Base-by-base conservation (phyloP, 1,140 invertebrate genomes). In the Amyelois transitella region DNA sequence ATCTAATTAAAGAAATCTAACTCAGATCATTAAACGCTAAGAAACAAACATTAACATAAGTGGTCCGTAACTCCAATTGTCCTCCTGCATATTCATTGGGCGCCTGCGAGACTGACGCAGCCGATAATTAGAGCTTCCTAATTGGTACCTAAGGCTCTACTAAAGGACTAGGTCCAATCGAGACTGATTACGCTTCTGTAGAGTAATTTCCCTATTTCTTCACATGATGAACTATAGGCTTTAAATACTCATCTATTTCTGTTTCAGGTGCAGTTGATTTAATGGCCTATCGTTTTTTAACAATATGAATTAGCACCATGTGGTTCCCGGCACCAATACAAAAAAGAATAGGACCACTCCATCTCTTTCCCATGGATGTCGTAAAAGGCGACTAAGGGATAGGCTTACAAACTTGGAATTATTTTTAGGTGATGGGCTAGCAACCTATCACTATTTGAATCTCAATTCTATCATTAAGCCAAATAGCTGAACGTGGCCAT, bases 71-170 rank as follows among this genome's bases (percentile, higher is more conserved):
- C 12, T 48, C 24, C 44, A 50, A 48, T 47, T 51, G 47, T 51
- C 45, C 20, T 43, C 52, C 38, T 62, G 55, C 60, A 62, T 62
- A 62, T 62, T 62, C 60, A 62, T 58, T 52, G 51, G 20, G 6
- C 43, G 43, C 44, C 50, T 45, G n/a, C n/a, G 49, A 49, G 55
- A 17, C 32, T 44, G 51, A 54, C 28, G 54, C 52, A 19, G 32
- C 38, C 28, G 45, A 58, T 62, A 62, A 62, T 62, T 62, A 62
- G 51, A 54, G 55, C 49, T 25, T 44, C 47, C 60, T 62, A 62
- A 62, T 62, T 62, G 60, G 55, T 62, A 51, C 55, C 53, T 51
- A 58, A 53, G 38, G 48, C 32, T 52, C 14, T 48, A 17, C 19
- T 8, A 6, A 19, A 45, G 19, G 51, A 38, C 51, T n/a, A 1